Evolutionary conservation across 2,113 vertebrate species (phyloP).

Genomic region (Alouatta palliata): DNA sequence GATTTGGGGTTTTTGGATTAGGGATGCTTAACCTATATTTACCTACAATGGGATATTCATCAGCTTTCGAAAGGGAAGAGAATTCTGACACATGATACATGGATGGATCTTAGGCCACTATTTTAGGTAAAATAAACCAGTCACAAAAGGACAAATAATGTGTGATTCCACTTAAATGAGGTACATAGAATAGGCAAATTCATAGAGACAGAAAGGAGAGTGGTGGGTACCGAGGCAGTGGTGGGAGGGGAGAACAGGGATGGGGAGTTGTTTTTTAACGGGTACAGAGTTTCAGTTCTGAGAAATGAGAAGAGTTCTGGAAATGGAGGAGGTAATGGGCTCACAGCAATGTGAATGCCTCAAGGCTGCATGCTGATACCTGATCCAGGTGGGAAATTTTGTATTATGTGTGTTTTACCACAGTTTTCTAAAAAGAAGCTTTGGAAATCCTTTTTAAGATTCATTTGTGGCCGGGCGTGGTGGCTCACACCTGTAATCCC

Average conservation of each 20-base stretch:
- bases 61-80: not conserved
- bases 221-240: not conserved
- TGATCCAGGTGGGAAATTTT: not conserved
- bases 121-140: not conserved
- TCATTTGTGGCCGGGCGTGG: fast-evolving
- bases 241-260: no score
- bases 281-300: not conserved
- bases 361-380: no score
- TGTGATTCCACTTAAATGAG: not conserved
- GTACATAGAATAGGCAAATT: not conserved
- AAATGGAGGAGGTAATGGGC: not conserved
- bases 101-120: not conserved
- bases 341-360: not conserved
- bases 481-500: no score
- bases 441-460: not conserved
- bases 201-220: not conserved
- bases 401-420: not conserved
- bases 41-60: not conserved
- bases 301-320: not conserved
- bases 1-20: not conserved
- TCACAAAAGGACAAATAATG: not conserved
- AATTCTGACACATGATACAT: not conserved
- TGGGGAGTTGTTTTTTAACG: not conserved
- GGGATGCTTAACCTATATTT: not conserved
- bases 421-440: not conserved